Base-by-base conservation (phyloP, 2,888 invertebrate species). In the Periphyllus acericola region DNA sequence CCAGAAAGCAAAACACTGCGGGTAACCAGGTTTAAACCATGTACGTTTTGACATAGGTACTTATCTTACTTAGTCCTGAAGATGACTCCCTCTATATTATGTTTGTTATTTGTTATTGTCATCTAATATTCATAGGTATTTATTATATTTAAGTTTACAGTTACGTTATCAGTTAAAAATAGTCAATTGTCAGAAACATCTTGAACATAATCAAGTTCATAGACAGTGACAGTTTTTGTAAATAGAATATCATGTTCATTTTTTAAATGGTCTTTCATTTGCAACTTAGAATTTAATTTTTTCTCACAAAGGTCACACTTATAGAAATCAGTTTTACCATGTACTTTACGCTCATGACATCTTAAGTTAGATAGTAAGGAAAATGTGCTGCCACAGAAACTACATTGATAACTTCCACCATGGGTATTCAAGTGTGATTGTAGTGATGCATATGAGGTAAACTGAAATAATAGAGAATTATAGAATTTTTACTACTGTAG, bases 341-440 rank as follows among this genome's bases (percentile, higher is more conserved):
- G 87, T 19, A 87, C 19, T 11, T 81, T 81, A 66, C 81, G 46
- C 66, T 87, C 81, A 66, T 87, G 87, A 66, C 3, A 75, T 17
- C 14, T 80, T 6, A 87, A n/a, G 29, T 60, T 81, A 3, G 81
- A 81, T 29, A 75, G 32, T 32, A 81, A 32, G 25, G 2, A 46
- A 87, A 87, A 87, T 14, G 81, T 81, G 11, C 74, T 25, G 8
- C 87, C 87, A 75, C 87, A 87, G 5, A 81, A 66, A 81, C 74
- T 87, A n/a, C 87, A 87, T 66, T 87, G 74, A 87, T 66, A 66
- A 66, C 81, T 60, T 75, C 81, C 74, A 40, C 81, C 81, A 25
- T 87, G 87, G 0, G 81, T 87, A 66, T 81, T 87, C 46, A 87
- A 75, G 21, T 87, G 87, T 8, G 81, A 9, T 81, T 81, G 74